phyloP scores from a whole-genome alignment of 1,140 invertebrate species.

The Drosophila dunni region DNA sequence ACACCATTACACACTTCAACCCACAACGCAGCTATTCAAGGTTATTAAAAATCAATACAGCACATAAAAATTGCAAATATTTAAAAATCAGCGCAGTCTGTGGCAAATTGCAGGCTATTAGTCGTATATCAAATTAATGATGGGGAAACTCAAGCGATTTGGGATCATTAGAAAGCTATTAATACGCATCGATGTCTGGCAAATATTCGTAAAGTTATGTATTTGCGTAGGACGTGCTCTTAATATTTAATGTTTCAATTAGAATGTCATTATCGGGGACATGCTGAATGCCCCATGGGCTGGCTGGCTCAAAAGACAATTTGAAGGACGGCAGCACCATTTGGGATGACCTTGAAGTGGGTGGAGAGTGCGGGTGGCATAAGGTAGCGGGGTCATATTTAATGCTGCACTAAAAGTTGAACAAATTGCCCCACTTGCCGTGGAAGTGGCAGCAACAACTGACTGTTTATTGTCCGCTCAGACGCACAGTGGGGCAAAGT shows the following conservation, averaged over 20 bases:
- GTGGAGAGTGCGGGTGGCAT: neutral
- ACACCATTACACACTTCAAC: neutral
- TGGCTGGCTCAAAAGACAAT: conserved; percentile 37
- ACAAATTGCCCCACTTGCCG: conserved; percentile 69
- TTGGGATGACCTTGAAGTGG: conserved; percentile 12
- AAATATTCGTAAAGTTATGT: conserved; percentile 21
- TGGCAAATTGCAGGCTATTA: conserved; percentile 4
- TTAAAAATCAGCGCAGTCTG: neutral
- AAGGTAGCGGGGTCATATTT: conserved; percentile 35
- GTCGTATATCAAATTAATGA: neutral
- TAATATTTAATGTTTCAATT: conserved; percentile 82
- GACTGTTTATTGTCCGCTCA: conserved; percentile 72
- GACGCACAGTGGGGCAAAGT: conserved; percentile 7
- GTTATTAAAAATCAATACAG: conserved; percentile 12
- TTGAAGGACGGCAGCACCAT: conserved; percentile 59
- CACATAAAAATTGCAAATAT: conserved; percentile 5
- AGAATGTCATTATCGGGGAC: conserved; percentile 70
- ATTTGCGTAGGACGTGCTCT: conserved; percentile 37
- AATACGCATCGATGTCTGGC: conserved; percentile 21
- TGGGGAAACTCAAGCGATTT: neutral
- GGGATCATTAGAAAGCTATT: conserved; percentile 59
- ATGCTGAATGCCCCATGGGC: conserved; percentile 35
- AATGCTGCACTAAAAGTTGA: conserved; percentile 64
- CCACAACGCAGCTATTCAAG: neutral
- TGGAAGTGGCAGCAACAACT: conserved; percentile 35